Conservation (phyloP, 2,113 vertebrate genomes). For the Pheucticus melanocephalus region DNA sequence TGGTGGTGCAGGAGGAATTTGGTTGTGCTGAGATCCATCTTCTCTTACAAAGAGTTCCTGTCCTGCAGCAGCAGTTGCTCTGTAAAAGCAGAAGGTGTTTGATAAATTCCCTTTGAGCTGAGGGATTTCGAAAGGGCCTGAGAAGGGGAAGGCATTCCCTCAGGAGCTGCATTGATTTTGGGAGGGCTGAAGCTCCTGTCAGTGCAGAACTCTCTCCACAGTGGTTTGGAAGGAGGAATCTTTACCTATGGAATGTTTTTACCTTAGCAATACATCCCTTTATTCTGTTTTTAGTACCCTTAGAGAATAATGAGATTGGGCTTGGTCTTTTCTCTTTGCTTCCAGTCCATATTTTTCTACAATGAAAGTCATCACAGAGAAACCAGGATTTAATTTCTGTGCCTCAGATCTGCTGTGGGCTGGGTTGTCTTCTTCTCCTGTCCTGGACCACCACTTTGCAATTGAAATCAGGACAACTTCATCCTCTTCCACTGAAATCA, state of each 20-base stretch:
- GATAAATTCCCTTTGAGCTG: not conserved
- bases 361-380: not conserved
- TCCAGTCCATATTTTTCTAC: not conserved
- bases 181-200: not conserved
- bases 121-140: not conserved
- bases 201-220: not conserved
- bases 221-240: not conserved
- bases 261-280: not conserved
- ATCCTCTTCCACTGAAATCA: not conserved
- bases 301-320: not conserved
- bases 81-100: not conserved
- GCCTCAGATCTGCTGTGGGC: not conserved
- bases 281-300: not conserved
- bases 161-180: not conserved
- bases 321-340: not conserved
- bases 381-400: not conserved
- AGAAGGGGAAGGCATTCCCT: not conserved
- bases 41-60: not conserved
- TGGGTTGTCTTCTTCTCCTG: not conserved
- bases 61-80: not conserved
- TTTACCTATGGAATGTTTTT: not conserved
- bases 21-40: not conserved
- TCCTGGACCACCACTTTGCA: not conserved
- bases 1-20: not conserved
- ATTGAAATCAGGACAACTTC: not conserved